Conservation (phyloP, 2,888 invertebrate genomes). For the Tenodera sinensis region DNA sequence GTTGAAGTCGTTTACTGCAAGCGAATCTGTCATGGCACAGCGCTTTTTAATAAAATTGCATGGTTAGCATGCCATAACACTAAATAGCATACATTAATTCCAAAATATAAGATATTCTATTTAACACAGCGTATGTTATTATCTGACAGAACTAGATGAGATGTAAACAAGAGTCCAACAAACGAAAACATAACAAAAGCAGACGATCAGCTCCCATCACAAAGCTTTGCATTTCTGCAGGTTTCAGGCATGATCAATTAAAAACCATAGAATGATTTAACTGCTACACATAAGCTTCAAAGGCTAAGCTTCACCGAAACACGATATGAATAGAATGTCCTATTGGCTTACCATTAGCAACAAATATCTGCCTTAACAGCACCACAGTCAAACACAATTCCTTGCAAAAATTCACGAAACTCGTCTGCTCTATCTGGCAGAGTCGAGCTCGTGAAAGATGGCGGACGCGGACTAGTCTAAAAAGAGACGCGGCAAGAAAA, state of each 20-base stretch:
- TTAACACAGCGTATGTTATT: neutral
- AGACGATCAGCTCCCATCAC: neutral
- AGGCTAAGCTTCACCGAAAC: neutral
- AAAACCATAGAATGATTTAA: neutral
- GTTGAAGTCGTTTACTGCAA: neutral
- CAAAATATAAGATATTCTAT: neutral
- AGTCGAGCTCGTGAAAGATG: constrained; percentile 20
- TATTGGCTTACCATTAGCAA: constrained; percentile 21
- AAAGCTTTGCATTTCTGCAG: neutral
- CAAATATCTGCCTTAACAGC: neutral
- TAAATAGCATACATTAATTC: neutral
- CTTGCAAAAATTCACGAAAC: constrained; percentile 3
- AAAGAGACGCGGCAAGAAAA: neutral
- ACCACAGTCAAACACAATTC: constrained; percentile 2
- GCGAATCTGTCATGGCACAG: neutral
- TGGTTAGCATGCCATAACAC: neutral
- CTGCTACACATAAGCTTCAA: neutral
- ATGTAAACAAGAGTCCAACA: neutral
- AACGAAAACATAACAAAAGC: neutral
- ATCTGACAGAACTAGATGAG: neutral
- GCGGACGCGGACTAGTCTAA: constrained; percentile 22
- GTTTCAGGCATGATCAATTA: neutral
- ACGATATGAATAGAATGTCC: neutral
- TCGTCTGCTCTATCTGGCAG: constrained; percentile 25
- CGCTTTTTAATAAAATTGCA: neutral